Evolutionary conservation across 2,113 vertebrate genomes (phyloP).

Genomic region (Sarotherodon lohbergeri): DNA sequence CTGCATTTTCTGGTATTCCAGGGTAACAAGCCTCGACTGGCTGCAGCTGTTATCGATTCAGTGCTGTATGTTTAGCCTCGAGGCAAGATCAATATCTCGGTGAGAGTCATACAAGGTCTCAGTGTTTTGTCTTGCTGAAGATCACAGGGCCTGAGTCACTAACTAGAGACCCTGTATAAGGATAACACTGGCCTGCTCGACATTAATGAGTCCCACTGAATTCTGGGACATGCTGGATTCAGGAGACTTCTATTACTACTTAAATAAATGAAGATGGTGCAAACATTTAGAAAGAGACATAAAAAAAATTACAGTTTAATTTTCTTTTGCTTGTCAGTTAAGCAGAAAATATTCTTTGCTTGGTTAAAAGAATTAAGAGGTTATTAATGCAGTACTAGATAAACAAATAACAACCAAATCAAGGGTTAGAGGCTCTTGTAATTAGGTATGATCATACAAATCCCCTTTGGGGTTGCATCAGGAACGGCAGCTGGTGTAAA

Average conservation of each 20-base stretch:
- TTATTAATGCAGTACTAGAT: not conserved
- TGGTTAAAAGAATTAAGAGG: not conserved
- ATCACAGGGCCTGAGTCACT: not conserved
- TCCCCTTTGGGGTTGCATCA: not conserved
- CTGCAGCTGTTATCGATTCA: slow-evolving; percentile 24
- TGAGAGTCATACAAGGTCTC: not conserved
- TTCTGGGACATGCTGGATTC: slow-evolving; percentile 27
- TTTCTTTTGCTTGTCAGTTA: not conserved
- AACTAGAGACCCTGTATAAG: not conserved
- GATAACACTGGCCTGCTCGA: not conserved
- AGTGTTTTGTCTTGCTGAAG: slow-evolving; percentile 6
- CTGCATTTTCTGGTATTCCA: slow-evolving; percentile 6
- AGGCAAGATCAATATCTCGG: slow-evolving; percentile 54
- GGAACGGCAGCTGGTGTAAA: not conserved
- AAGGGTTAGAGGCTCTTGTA: not conserved
- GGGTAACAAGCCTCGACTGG: slow-evolving; percentile 28
- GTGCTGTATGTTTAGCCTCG: not conserved
- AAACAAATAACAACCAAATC: not conserved
- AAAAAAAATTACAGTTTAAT: not conserved
- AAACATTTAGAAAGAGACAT: not conserved
- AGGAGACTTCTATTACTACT: not conserved
- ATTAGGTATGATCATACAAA: not conserved
- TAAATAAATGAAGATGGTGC: not conserved
- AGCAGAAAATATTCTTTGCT: not conserved
- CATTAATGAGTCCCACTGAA: slow-evolving; percentile 17